phyloP scores from a whole-genome alignment of 1,140 invertebrate genomes.

The Drosophila prosaltans region DNA sequence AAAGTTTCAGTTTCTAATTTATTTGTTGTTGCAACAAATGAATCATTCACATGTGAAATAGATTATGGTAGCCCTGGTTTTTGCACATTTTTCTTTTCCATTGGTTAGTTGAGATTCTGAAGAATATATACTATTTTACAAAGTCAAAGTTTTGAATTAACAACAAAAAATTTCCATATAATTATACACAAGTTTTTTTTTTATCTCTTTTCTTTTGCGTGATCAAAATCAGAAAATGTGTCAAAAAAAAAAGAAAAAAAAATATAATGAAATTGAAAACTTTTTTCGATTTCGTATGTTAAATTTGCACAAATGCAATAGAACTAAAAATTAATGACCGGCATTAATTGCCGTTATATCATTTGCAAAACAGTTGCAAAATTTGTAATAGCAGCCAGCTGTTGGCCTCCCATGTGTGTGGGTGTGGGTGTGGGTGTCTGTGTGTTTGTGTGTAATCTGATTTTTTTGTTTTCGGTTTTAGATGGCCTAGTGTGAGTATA shows the following conservation, averaged over 20 bases:
- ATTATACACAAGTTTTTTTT: too few species aligned
- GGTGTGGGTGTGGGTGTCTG: background rate
- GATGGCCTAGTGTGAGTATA: background rate
- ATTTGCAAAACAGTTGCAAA: background rate
- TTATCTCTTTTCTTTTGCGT: background rate
- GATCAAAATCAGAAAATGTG: background rate
- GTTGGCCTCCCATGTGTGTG: background rate
- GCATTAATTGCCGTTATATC: background rate
- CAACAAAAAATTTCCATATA: too few species aligned
- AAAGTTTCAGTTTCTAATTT: too few species aligned
- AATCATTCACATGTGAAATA: too few species aligned
- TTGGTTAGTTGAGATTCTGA: too few species aligned
- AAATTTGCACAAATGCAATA: background rate
- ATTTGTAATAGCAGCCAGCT: background rate
- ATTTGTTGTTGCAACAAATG: too few species aligned
- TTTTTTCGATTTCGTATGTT: background rate
- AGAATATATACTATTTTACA: too few species aligned
- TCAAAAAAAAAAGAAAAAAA: background rate
- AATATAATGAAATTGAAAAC: background rate
- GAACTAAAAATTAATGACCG: background rate
- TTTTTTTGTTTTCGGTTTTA: background rate
- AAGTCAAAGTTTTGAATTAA: too few species aligned
- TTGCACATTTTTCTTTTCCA: background rate
- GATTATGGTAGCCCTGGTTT: too few species aligned
- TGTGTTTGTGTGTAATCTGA: background rate